Evolutionary conservation across 64 coral and sea anemone species (phyloP), one percentile per base, ranked within the genome.

Genomic region (Porites australiensis): DNA sequence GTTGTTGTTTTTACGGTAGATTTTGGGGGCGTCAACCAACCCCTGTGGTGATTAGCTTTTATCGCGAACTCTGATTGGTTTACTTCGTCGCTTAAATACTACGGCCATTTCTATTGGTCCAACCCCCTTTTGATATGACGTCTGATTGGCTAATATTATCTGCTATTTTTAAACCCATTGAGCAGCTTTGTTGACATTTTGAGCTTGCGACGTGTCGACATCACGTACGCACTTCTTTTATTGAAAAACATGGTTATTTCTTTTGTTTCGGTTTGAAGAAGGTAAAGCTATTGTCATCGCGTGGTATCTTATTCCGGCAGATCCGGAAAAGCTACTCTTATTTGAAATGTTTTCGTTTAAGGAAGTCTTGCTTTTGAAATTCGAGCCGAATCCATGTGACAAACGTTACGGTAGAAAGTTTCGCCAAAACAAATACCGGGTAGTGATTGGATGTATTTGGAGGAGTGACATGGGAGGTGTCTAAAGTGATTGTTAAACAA

Each of bases 161-260:
- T 20, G 8, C 81, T 83, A 83, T 83, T 83, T 83, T 83, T 83
- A 66, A 83, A 83, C 18, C 81, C 15, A 83, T 67, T 50, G 61
- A 83, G 81, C 61, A 83, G 81, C 81, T 83, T 83, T 83, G 81
- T 83, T 83, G 63, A 83, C 81, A 68, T 51, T 83, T 50, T 0
- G 15, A 66, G 46, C 44, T 68, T 20, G 5, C 59, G 15, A 50
- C 14, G 62, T 20, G 46, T 68, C 44, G 44, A 22, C 1, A 44
- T 83, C 81, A 83, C 81, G 81, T 83, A 67, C 62, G 4, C 61
- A 68, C 6, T 47, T 16, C 7, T 67, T 83, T 67, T 67, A 22
- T 50, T 64, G 19, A 48, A 15, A 61, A 79, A 9, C 46, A 16
- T 46, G 8, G 64, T 50, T 67, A 43, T 45, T 5, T 9, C 47